Base-by-base conservation (phyloP, 2,888 invertebrate genomes). In the Polydesmus complanatus region DNA sequence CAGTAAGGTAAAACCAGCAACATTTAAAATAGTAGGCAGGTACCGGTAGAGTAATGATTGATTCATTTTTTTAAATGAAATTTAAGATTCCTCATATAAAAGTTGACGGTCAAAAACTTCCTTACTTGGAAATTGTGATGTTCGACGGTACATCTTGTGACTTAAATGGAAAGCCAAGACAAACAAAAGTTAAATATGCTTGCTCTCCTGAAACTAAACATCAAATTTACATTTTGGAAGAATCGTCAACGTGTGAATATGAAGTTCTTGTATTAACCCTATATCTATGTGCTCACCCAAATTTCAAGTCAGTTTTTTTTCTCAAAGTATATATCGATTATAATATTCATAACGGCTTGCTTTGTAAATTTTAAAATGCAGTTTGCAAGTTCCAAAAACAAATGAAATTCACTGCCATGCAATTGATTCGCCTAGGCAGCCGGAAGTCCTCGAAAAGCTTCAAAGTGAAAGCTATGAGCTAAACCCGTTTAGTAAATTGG, bases 191-290 rank as follows among this genome's bases (percentile, higher is more conserved):
- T 1, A 78, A 86, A 1, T 96, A 95, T 70, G 88, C 94, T 0
- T 96, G 96, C 75, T 89, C 86, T 70, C 80, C 81, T 2, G 86
- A 88, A 68, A 89, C 91, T 1, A 88, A 89, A 69, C 90, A 93
- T 68, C 94, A 95, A 71, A 84, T 96, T 1, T 91, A 88, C 71
- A 89, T 90, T 0, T 80, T 96, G 64, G 94, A 94, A 70, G 96
- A 96, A 74, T 88, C 85, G 0, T 86, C 91, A 0, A 92, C 90
- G 0, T 97, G 97, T 71, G 88, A 92, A 73, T 97, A 97, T 72
- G 95, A 96, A 75, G 85, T 85, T 1, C 83, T 96, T 18, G 86
- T 97, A 18, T 77, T 95, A 23, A 90, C 95, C 0, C 85, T 89
- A 0, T 74, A 85, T 11, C 78, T 98, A 0, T 98, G 98, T 70